A percentile compares a stretch with the other conserved stretches of the same genome.
Evolutionary conservation across 2,113 vertebrate genomes (phyloP).

Genomic region (Nycticebus coucang): DNA sequence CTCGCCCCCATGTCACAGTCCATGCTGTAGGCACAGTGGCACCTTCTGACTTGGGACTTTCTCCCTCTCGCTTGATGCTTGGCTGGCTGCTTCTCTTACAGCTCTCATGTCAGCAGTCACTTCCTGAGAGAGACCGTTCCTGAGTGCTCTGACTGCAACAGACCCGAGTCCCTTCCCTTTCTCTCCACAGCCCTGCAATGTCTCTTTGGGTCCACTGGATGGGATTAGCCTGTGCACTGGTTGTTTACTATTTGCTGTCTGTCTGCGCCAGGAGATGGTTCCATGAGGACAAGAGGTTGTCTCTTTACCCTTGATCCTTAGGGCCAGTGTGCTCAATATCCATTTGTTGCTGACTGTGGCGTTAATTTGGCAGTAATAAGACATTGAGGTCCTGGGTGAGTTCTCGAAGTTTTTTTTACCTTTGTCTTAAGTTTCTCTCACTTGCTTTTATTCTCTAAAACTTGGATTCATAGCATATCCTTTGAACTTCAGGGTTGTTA

Average conservation of each 20-base stretch:
- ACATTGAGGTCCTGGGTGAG: neutral
- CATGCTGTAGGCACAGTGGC: neutral
- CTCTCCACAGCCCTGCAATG: neutral
- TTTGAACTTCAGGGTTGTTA: neutral
- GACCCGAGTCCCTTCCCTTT: neutral
- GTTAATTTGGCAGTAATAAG: neutral
- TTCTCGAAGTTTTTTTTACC: neutral
- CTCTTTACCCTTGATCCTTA: neutral
- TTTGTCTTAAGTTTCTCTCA: slow-evolving; percentile 32
- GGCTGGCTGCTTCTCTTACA: neutral
- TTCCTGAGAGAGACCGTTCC: neutral
- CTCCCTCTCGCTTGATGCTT: neutral
- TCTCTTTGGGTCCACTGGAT: neutral
- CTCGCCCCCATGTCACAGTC: too few relatives aligned
- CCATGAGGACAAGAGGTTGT: neutral
- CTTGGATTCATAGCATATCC: neutral
- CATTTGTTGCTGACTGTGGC: neutral
- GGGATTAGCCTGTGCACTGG: neutral
- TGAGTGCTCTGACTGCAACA: neutral
- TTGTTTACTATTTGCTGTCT: neutral
- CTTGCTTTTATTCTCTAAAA: neutral
- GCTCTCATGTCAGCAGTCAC: neutral
- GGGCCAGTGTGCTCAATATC: neutral
- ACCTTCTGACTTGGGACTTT: neutral
- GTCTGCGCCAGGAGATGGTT: neutral